Evolutionary conservation across 2,888 invertebrate species (phyloP).

Genomic region (Fragum whitleyi): DNA sequence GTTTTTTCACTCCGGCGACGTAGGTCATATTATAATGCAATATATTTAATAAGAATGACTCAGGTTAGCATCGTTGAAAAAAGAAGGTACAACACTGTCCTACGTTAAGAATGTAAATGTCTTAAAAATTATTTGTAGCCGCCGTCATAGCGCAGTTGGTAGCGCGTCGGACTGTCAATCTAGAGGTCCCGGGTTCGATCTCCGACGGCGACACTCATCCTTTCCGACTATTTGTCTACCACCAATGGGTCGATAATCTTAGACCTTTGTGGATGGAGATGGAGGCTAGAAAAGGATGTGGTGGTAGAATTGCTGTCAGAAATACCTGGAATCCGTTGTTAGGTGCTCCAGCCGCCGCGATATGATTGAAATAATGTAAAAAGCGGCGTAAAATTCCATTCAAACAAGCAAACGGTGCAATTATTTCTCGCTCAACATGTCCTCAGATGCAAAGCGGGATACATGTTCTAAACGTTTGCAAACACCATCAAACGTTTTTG

Average conservation of each 20-base stretch:
- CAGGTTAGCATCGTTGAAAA: no score
- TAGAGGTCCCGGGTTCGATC: slow-evolving; percentile 9
- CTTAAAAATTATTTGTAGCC: no score
- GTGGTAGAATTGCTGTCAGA: neutral
- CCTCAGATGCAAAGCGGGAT: no score
- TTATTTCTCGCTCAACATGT: no score
- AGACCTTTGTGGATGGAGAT: neutral
- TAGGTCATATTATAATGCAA: no score
- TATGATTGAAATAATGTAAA: neutral
- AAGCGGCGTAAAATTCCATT: neutral
- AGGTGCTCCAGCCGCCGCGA: slow-evolving; percentile 2
- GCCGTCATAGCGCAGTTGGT: no score
- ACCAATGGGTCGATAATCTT: neutral
- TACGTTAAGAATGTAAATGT: no score
- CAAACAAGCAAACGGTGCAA: neutral
- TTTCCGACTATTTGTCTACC: neutral
- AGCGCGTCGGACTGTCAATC: neutral
- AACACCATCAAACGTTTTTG: no score
- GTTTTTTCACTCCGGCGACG: no score
- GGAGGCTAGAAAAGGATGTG: neutral
- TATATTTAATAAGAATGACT: no score
- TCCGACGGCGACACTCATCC: neutral
- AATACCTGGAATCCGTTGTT: neutral
- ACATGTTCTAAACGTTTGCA: no score
- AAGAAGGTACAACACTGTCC: no score